Base-by-base conservation (phyloP, 2,888 invertebrate species). In the Nebria brevicollis region DNA sequence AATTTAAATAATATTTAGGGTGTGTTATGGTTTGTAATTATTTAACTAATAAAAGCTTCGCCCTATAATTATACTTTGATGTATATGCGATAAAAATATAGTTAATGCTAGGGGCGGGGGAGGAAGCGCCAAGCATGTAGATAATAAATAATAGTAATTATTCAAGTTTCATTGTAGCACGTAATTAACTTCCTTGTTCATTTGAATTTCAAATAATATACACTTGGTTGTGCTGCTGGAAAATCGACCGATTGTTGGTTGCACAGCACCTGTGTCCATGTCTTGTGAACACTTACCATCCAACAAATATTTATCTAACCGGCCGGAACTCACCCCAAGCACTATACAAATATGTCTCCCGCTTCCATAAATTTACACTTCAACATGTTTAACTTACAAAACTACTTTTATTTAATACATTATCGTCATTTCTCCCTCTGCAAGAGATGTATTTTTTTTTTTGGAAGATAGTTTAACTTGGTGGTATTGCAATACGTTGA, bases 81-180 rank as follows among this genome's bases (percentile, higher is more conserved):
- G 11, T 54, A 54, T 13, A 54, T 54, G 54, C 54, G 54, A 54
- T 54, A 54, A 54, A 54, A 54, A 8, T 54, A 54, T 8, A 7
- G 54, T 8, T 54, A 54, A 54, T 54, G 54, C 4, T 54, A 7
- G 13, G 11, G 54, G 54, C 2, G 8, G 2, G 8, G 54, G 54
- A 8, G 54, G 54, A 54, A 54, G 54, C 54, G 13, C 42, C 42
- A 68, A 54, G 26, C 70, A 34, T 34, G 34, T 34, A 80, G 80
- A 80, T 75, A 80, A 80, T 80, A 80, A 80, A 75, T 80, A 75
- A 75, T 80, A 80, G 70, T 80, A 80, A 80, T 80, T 80, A 80
- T 80, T 75, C 80, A 80, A 68, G 80, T 80, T 80, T 80, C 80
- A 80, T 80, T 80, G 80, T 80, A 80, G 66, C 80, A 80, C 75